Base-by-base conservation (phyloP, 1,140 invertebrate species). In the Acromyrmex heyeri region DNA sequence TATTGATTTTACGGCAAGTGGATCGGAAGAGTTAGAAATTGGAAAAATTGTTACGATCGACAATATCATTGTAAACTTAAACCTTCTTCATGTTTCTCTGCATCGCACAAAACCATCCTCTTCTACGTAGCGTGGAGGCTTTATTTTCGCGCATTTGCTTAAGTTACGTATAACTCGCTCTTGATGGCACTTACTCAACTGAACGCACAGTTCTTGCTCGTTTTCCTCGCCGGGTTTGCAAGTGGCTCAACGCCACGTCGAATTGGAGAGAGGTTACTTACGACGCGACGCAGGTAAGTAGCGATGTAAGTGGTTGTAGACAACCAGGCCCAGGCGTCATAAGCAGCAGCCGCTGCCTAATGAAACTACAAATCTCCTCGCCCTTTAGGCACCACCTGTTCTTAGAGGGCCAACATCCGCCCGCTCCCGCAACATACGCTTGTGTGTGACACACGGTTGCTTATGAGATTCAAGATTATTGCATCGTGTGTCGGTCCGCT, bases 351-450 rank as follows among this genome's bases (percentile, higher is more conserved):
- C 94, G 94, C 90, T 92, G 92, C 94, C 94, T 95, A 95, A 95
- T 95, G 95, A 95, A 95, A 95, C 95, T 95, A 95, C 95, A 95
- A 95, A 95, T 95, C 95, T 95, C 94, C 93, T 91, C 92, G 90
- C 92, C 92, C 92, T 93, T 91, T 93, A 93, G 93, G 93, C 94
- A 93, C 92, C 94, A 94, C 93, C 94, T 95, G 93, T 94, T 95
- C 92, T 94, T 91, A 93, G 92, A 88, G 91, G 88, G 86, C 90
- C 88, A 83, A 92, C 87, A 90, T 90, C 92, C 92, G 73, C 70
- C 86, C 86, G 69, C 86, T 73, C 85, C 82, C 91, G 44, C 92
- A 91, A 90, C 93, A 93, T 83, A 90, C 90, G 88, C 92, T 93
- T 92, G 92, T 91, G 92, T 92, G 91, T 89, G 92, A 92, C 92